Conservation (phyloP, 2,888 invertebrate genomes). For the Drepanosiphum platanoidis region DNA sequence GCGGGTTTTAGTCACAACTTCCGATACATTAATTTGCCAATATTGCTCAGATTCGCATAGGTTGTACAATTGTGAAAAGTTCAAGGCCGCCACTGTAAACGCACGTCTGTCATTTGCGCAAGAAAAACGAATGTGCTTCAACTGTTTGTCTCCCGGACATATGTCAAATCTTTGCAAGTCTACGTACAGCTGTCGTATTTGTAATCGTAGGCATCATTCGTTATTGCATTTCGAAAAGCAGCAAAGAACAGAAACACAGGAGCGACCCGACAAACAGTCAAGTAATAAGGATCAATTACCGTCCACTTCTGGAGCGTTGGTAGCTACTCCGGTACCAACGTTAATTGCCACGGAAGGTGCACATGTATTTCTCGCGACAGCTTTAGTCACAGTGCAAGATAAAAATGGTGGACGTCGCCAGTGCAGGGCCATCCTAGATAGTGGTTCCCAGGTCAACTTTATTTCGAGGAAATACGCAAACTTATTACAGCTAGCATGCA, state of each 20-base stretch:
- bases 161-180: background rate
- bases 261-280: background rate
- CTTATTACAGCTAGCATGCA: constrained; percentile 64
- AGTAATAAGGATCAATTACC: background rate
- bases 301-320: background rate
- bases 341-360: background rate
- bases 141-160: background rate
- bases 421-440: background rate
- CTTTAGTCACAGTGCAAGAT: background rate
- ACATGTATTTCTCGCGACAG: constrained; percentile 4
- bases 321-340: background rate
- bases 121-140: too few relatives aligned
- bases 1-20: background rate
- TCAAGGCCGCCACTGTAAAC: too few relatives aligned
- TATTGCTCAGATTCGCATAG: background rate
- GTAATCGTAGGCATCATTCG: background rate
- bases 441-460: background rate
- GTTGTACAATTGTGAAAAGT: background rate
- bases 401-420: background rate
- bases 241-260: background rate
- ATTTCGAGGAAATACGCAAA: constrained; percentile 63
- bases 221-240: background rate
- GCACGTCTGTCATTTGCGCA: too few relatives aligned
- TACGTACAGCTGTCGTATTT: background rate
- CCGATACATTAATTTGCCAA: background rate